Base-by-base conservation (phyloP, 2,888 invertebrate genomes). In the Siphonodentalium dalli region DNA sequence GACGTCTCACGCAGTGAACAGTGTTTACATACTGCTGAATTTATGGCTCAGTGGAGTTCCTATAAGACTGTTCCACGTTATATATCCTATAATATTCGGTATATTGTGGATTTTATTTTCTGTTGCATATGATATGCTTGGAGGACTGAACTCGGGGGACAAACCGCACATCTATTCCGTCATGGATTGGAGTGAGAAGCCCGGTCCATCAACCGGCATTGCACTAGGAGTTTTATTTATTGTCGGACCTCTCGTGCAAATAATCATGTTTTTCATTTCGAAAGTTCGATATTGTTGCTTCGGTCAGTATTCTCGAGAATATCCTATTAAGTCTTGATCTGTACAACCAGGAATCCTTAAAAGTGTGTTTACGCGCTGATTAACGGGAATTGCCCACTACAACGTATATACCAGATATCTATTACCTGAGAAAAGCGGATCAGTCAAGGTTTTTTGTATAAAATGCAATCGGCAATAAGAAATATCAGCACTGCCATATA, bases 21-120 rank as follows among this genome's bases (percentile, higher is more conserved):
- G 60, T 7, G 39, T 69, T 2, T 72, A 71, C 58, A 63, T 71
- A 34, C 38, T 71, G n/a, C 11, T 65, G 13, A 71, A 72, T 46
- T n/a, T 68, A 6, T 34, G 52, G 13, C 49, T 70, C 23, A 66
- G 68, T 2, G 67, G 64, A 6, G 52, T 67, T 48, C 72, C 71
- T 1, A 45, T 63, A 11, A 55, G 67, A 6, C 38, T 71, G 4
- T 55, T 67, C 7, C 72, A 72, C 43, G 56, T 69, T 35, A 61
- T 68, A 53, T 59, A 67, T 39, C 54, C 67, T 1, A 29, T 69
- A n/a, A n/a, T 65, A 5, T 69, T 53, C 40, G 55, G 46, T 23
- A 33, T 58, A 7, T 13, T 58, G 0, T 69, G 67, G 47, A 29
- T 59, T 8, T 13, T 61, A 31, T 67, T 67, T 47, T 59, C 58